These are phyloP conservation scores for Falco columbarius DNA, from an alignment of 2,797 vertebrate genomes.

Conservation along the genomic window DNA sequence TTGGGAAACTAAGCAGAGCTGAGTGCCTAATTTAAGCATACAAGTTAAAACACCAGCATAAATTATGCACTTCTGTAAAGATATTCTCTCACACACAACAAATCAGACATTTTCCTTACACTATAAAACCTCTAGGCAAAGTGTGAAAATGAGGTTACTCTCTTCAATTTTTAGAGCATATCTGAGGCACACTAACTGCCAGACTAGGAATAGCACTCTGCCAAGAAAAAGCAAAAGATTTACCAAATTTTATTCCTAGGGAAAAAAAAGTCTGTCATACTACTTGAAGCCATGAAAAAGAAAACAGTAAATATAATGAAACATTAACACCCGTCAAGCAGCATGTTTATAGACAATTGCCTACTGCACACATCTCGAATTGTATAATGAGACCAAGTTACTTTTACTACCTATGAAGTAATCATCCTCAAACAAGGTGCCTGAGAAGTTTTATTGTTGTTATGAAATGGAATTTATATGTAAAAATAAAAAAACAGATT, in stretches of 20 bases:
- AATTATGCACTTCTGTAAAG: slow-evolving; percentile 25
- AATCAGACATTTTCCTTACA: not conserved
- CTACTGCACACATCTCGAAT: slow-evolving; percentile 53
- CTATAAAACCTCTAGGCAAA: not conserved
- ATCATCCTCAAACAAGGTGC: slow-evolving; percentile 63
- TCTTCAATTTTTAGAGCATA: not conserved
- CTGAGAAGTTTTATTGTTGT: slow-evolving; percentile 36
- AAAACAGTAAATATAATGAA: slow-evolving; percentile 67
- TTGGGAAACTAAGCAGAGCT: slow-evolving; percentile 36
- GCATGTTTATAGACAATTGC: slow-evolving; percentile 64
- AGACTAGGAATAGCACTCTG: not conserved
- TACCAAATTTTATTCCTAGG: not conserved
- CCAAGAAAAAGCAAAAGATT: not conserved
- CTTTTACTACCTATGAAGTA: slow-evolving; percentile 60
- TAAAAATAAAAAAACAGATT: slow-evolving; percentile 55
- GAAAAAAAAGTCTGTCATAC: slow-evolving; percentile 22
- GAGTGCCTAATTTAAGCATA: slow-evolving; percentile 18
- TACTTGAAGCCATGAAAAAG: slow-evolving; percentile 52
- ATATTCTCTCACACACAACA: not conserved
- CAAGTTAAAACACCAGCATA: not conserved
- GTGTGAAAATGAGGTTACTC: not conserved
- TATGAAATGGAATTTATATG: slow-evolving; percentile 59
- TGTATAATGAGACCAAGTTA: slow-evolving; percentile 49
- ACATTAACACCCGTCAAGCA: slow-evolving; percentile 54
- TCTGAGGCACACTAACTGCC: not conserved